Percentiles rank a stretch among this genome's conserved stretches.
phyloP scores from a whole-genome alignment of 2,888 invertebrate species.

The Caenorhabditis afra region DNA sequence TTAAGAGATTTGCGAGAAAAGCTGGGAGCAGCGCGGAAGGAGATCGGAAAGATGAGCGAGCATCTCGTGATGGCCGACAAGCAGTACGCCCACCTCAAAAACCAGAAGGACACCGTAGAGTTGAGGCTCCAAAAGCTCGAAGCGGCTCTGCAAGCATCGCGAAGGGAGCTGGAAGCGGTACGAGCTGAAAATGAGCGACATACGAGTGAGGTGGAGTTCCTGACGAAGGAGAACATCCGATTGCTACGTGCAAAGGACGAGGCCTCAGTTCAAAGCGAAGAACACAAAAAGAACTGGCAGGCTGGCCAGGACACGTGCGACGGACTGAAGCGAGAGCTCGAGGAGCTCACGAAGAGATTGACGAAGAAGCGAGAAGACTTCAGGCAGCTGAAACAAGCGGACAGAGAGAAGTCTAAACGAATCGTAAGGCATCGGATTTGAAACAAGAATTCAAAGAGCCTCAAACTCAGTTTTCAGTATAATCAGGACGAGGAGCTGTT shows the following conservation, averaged over 20 bases:
- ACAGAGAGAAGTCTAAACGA: conserved; percentile 7
- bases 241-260: conserved; percentile 56
- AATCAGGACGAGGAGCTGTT: no score
- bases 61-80: conserved; percentile 14
- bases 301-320: conserved; percentile 34
- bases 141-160: background rate
- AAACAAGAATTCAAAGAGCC: no score
- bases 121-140: no score
- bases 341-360: conserved; percentile 14
- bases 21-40: background rate
- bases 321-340: conserved; percentile 31
- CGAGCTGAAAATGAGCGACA: conserved; percentile 42
- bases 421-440: no score
- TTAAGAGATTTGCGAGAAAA: background rate
- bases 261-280: conserved; percentile 58
- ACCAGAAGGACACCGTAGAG: background rate
- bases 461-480: no score
- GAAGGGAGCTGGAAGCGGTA: conserved; percentile 32
- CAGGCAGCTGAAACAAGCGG: conserved; percentile 16
- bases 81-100: conserved; percentile 6
- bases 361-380: conserved; percentile 5
- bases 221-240: conserved; percentile 47
- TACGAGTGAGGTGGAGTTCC: conserved; percentile 17
- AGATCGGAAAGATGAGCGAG: background rate
- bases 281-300: conserved; percentile 53